Evolutionary conservation across 1,140 invertebrate genomes (phyloP), one percentile per base, ranked within the genome.

Genomic region (Lepidurus arcticus): DNA sequence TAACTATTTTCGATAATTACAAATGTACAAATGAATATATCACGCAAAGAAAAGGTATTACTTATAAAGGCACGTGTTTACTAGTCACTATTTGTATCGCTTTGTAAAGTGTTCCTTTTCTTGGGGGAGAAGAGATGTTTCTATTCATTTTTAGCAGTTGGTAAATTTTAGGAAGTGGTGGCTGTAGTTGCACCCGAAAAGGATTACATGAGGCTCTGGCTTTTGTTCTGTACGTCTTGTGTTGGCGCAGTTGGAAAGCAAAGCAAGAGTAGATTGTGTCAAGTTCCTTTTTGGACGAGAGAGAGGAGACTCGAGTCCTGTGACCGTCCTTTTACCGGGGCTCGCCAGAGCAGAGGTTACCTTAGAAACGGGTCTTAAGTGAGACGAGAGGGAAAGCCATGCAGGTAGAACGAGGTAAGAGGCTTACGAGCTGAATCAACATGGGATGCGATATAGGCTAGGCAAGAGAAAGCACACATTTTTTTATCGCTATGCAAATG

Each of bases 291-390:
- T 8, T 65, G 47, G 53, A 65, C 53, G 16, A 65, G 53, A 65
- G 21, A 13, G 53, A 21, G 21, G 21, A 13, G 21, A 65, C 34
- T 34, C 34, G 34, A 65, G 53, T 65, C 16, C 53, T 21, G 53
- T 65, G 53, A 65, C 53, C 53, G 53, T n/a, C 16, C 53, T 65
- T 21, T 21, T 16, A 65, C 53, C 8, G 16, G 53, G 53, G 5
- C 21, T 7, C n/a, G 21, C 53, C 21, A 65, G 21, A 21, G 53
- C n/a, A 65, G 53, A 65, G 53, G 53, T 65, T 65, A 65, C 53
- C 53, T 65, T 65, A 65, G 53, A 65, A 65, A 65, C 53, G 53
- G 53, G 53, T 65, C 53, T 65, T 65, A 65, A 65, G 53, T 65
- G 53, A 16, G 53, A 65, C 53, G 53, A 65, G 16, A 65, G 53